Base-by-base conservation (phyloP, 2,113 vertebrate genomes). In the Atractosteus spatula region DNA sequence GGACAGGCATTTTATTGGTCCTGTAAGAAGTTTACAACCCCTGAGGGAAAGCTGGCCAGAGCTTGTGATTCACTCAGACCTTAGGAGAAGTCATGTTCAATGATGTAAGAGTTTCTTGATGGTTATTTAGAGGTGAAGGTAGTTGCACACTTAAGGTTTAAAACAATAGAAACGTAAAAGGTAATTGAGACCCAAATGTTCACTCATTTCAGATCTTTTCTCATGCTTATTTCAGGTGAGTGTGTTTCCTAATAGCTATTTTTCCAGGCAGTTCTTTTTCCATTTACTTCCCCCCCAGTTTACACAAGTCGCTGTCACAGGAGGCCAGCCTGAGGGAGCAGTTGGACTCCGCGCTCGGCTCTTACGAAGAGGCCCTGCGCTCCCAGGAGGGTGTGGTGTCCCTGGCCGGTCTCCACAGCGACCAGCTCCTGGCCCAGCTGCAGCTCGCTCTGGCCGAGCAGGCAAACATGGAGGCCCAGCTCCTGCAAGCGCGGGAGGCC, bases 231-330 rank as follows among this genome's bases (percentile, higher is more conserved):
- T 29, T 29, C 29, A 29, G 29, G 29, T 29, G 29, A 29, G 29
- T 1, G 29, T 29, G 29, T 29, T 29, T 29, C 29, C 29, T 5
- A 51, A 51, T 51, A 10, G 47, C 47, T 51, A 2, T 51, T 51
- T 29, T 29, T 2, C 29, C 29, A 29, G 29, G 29, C 29, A 29
- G 29, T 29, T 51, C 1, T 51, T 51, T 51, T 7, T 12, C n/a
- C 41, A 41, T 6, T 3, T 41, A 74, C 76, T 80, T 77, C 17
- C 78, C 82, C 68, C 29, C 3, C 70, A 95, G 94, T 68, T 84
- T 91, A 72, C 89, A 91, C 74, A 88, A 91, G 72, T 85, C 88
- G 72, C 80, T 90, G 51, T 89, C 90, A 75, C 91, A 91, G 85
- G 88, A 90, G 88, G 79, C 78, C 72, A 83, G 66, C 71, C 73